Percentiles rank a stretch among this genome's conserved stretches.
phyloP scores from a whole-genome alignment of 2,113 vertebrate genomes.

The Bubo blakistoni region DNA sequence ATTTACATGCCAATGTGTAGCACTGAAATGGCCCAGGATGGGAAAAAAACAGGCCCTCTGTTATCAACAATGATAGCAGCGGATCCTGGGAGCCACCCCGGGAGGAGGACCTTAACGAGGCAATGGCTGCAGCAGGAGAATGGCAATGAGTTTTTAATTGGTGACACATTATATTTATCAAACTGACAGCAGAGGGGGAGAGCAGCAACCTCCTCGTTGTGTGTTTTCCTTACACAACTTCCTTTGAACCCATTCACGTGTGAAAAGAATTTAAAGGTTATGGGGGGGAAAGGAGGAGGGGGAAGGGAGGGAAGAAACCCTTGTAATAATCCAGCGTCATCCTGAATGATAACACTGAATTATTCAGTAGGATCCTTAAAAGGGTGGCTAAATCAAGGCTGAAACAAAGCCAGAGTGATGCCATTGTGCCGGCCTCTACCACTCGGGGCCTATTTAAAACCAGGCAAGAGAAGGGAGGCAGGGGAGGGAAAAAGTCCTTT shows the following conservation, averaged over 20 bases:
- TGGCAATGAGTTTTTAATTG: conserved; percentile 94
- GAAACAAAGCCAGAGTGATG: conserved; percentile 72
- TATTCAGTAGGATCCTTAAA: conserved; percentile 87
- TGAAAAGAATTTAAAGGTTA: conserved; percentile 83
- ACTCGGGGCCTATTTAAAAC: conserved; percentile 67
- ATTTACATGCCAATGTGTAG: conserved; percentile 90
- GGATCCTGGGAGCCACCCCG: conserved; percentile 77
- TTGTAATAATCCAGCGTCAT: conserved; percentile 68
- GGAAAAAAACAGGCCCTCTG: conserved; percentile 77
- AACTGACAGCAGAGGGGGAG: conserved; percentile 84
- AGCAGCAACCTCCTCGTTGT: conserved; percentile 80
- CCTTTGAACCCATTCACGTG: conserved; percentile 80
- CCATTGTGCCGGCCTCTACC: conserved; percentile 74
- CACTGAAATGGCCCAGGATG: conserved; percentile 79
- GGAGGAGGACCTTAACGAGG: conserved; percentile 88
- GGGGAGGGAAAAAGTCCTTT: conserved; percentile 71
- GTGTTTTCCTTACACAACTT: conserved; percentile 80
- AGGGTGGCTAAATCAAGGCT: conserved; percentile 79
- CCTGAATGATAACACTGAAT: conserved; percentile 91
- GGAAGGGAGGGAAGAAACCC: conserved; percentile 46
- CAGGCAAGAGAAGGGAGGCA: conserved; percentile 1
- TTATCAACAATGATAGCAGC: conserved; percentile 79
- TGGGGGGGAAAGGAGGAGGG: neutral
- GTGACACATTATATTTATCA: conserved; percentile 96
- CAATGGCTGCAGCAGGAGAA: conserved; percentile 81